Evolutionary conservation across 2,113 vertebrate genomes (phyloP).

Genomic region (Gymnorhina tibicen): DNA sequence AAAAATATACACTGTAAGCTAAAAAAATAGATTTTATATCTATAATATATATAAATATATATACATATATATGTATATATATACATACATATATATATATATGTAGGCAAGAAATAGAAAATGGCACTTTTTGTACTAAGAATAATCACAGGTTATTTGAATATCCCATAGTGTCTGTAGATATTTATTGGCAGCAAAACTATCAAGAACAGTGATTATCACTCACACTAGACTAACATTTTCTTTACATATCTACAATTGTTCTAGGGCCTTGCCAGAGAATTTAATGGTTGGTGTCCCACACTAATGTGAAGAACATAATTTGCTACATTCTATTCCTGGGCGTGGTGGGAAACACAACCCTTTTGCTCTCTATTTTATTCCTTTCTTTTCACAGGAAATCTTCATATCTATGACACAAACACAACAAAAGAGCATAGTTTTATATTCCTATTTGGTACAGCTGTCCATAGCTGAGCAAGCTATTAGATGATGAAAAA

Average conservation of each 20-base stretch:
- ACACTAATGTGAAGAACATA: not conserved
- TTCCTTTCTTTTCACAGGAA: not conserved
- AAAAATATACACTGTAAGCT: constrained; percentile 46
- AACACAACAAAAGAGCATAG: not conserved
- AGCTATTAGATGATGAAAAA: not conserved
- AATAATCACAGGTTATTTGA: not conserved
- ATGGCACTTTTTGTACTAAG: not conserved
- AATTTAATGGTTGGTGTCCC: not conserved
- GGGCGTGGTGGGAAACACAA: rapidly evolving
- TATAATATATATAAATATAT: too few species aligned
- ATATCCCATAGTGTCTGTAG: not conserved
- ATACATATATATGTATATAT: too few species aligned
- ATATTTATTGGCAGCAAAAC: not conserved
- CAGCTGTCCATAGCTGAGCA: not conserved
- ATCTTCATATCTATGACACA: not conserved
- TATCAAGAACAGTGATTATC: not conserved
- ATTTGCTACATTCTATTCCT: not conserved
- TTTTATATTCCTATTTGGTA: not conserved
- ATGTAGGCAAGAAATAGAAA: constrained; percentile 8
- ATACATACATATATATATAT: too few species aligned
- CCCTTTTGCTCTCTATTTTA: not conserved
- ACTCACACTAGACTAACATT: not conserved
- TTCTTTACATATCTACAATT: not conserved
- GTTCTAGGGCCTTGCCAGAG: not conserved
- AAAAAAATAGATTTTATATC: constrained; percentile 12